These are phyloP conservation scores for Dendrocincla tyrannina DNA, from an alignment of 2,797 vertebrate genomes.

Conservation along the genomic window DNA sequence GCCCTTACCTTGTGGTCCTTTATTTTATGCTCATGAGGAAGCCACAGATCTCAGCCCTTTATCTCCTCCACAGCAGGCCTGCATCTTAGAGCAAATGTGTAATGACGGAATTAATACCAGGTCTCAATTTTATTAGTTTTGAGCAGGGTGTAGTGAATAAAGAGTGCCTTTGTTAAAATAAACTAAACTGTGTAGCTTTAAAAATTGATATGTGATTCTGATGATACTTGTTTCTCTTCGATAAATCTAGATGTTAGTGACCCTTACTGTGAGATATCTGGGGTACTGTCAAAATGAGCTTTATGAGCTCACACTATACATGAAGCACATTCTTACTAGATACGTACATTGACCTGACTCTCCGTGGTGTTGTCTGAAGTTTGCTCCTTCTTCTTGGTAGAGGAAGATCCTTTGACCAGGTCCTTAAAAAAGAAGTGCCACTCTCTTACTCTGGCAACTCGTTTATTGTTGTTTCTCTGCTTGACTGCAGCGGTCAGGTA, in stretches of 20 bases:
- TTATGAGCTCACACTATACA: background rate
- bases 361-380: background rate
- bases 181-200: background rate
- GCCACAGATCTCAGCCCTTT: background rate
- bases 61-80: background rate
- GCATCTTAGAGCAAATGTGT: background rate
- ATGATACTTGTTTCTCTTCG: background rate
- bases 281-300: background rate
- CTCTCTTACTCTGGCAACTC: background rate
- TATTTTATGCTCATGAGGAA: background rate
- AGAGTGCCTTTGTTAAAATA: background rate
- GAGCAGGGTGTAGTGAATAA: background rate
- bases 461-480: background rate
- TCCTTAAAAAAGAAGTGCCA: background rate
- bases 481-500: background rate
- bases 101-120: background rate
- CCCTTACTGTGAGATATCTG: background rate
- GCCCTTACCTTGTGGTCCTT: background rate
- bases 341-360: background rate
- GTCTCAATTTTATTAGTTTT: background rate
- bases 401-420: background rate
- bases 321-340: background rate
- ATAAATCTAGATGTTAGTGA: background rate
- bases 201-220: background rate
- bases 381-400: background rate